Percentiles rank a stretch among this genome's conserved stretches.
Conservation (phyloP, 2,888 invertebrate species). For the Octonoba sinensis region DNA sequence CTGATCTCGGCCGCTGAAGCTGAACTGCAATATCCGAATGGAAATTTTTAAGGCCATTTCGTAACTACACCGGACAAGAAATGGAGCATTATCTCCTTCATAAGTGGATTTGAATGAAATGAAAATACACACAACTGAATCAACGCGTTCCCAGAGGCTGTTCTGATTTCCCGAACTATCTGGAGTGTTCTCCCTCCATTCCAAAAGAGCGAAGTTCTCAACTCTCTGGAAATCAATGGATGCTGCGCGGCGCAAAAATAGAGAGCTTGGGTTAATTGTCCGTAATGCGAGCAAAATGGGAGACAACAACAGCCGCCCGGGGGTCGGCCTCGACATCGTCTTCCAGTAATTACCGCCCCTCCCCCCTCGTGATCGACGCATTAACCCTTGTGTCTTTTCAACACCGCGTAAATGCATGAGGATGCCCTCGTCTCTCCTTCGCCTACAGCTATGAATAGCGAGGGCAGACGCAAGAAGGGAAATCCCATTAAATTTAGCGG, state of each 20-base stretch:
- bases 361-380: constrained; percentile 24
- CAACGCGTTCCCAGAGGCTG: too few species aligned
- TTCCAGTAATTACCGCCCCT: constrained; percentile 37
- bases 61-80: too few species aligned
- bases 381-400: constrained; percentile 38
- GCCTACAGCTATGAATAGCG: not conserved
- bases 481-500: constrained; percentile 60
- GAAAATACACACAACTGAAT: too few species aligned
- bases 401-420: constrained; percentile 27
- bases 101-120: too few species aligned
- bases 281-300: constrained; percentile 51
- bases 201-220: too few species aligned
- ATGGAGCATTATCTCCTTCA: too few species aligned
- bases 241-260: constrained; percentile 15
- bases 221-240: constrained; percentile 1
- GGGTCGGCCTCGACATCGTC: constrained; percentile 20
- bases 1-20: too few species aligned
- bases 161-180: too few species aligned
- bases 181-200: too few species aligned
- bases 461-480: constrained; percentile 17
- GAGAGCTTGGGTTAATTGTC: constrained; percentile 53
- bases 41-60: too few species aligned
- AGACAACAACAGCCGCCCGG: constrained; percentile 15
- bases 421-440: constrained; percentile 3
- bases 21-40: too few species aligned